phyloP scores from a whole-genome alignment of 2,797 vertebrate genomes.

The Enteromius unitaeniatus region DNA sequence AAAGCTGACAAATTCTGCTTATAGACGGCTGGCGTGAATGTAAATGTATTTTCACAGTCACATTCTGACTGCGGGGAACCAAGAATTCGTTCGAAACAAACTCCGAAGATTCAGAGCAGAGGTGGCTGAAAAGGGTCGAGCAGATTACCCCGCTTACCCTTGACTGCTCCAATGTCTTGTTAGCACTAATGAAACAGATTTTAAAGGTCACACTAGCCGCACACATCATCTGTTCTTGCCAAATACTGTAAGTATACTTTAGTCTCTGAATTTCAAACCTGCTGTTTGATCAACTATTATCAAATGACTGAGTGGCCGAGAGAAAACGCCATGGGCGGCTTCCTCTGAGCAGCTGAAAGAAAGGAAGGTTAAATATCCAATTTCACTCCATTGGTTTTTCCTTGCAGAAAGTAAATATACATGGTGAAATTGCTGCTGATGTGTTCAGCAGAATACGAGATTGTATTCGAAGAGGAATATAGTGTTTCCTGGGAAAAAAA shows the following conservation, averaged over 20 bases:
- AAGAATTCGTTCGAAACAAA: slow-evolving; percentile 39
- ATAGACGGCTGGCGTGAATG: slow-evolving; percentile 37
- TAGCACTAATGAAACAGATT: slow-evolving; percentile 55
- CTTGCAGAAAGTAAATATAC: slow-evolving; percentile 50
- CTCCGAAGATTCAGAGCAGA: slow-evolving; percentile 7
- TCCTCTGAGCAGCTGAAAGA: slow-evolving; percentile 30
- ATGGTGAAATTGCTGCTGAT: slow-evolving; percentile 51
- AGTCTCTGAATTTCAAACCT: slow-evolving; percentile 53
- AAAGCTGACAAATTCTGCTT: slow-evolving; percentile 53
- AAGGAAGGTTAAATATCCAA: slow-evolving; percentile 59
- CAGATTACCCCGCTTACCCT: slow-evolving; percentile 50
- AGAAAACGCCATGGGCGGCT: slow-evolving; percentile 17
- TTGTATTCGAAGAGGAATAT: slow-evolving; percentile 30
- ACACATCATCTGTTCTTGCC: slow-evolving; percentile 49
- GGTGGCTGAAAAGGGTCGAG: slow-evolving; percentile 22
- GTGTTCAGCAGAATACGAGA: slow-evolving; percentile 44
- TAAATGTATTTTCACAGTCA: slow-evolving; percentile 51
- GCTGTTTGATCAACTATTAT: slow-evolving; percentile 51
- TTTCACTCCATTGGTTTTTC: slow-evolving; percentile 49
- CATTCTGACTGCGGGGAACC: slow-evolving; percentile 49
- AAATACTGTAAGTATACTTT: slow-evolving; percentile 48
- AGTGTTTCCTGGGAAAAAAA: slow-evolving; percentile 7
- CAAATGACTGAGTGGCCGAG: slow-evolving; percentile 17
- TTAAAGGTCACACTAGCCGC: slow-evolving; percentile 58
- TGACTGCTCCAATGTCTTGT: slow-evolving; percentile 55